A percentile compares a stretch with the other conserved stretches of the same genome.
Evolutionary conservation across 2,888 invertebrate genomes (phyloP).

Genomic region (Cotesia congregata): DNA sequence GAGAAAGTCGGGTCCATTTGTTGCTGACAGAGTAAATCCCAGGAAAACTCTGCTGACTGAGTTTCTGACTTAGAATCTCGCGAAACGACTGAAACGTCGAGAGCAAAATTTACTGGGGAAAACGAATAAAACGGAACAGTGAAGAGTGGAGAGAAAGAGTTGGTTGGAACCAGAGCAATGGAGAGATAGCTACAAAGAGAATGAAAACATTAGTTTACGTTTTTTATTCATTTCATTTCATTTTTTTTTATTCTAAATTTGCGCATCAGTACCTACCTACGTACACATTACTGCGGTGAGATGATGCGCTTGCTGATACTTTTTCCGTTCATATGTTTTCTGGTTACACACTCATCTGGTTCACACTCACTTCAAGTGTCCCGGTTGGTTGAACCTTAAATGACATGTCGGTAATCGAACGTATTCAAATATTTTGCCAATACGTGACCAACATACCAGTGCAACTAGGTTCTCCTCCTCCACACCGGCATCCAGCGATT

Average conservation of each 20-base stretch:
- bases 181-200: background rate
- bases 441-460: slow-evolving; percentile 49
- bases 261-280: background rate
- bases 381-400: slow-evolving; percentile 49
- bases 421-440: slow-evolving; percentile 55
- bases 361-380: slow-evolving; percentile 36
- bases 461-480: slow-evolving; percentile 7
- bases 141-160: background rate
- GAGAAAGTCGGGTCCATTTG: slow-evolving; percentile 36
- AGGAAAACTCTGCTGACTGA: slow-evolving; percentile 50
- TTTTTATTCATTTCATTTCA: background rate
- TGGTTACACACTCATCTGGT: background rate
- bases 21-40: slow-evolving; percentile 31
- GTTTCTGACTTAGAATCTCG: slow-evolving; percentile 50
- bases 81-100: slow-evolving; percentile 46
- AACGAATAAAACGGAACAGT: background rate
- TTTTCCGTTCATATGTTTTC: background rate
- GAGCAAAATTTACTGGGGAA: slow-evolving; percentile 47
- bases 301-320: background rate
- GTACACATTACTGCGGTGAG: background rate
- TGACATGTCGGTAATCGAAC: slow-evolving; percentile 53
- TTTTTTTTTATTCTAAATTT: background rate
- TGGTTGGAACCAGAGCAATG: background rate
- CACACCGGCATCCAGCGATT: slow-evolving; percentile 22
- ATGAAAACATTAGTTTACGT: background rate